A percentile compares a stretch with the other conserved stretches of the same genome.
Conservation (phyloP, 2,888 invertebrate genomes). For the Caenorhabditis sp. region DNA sequence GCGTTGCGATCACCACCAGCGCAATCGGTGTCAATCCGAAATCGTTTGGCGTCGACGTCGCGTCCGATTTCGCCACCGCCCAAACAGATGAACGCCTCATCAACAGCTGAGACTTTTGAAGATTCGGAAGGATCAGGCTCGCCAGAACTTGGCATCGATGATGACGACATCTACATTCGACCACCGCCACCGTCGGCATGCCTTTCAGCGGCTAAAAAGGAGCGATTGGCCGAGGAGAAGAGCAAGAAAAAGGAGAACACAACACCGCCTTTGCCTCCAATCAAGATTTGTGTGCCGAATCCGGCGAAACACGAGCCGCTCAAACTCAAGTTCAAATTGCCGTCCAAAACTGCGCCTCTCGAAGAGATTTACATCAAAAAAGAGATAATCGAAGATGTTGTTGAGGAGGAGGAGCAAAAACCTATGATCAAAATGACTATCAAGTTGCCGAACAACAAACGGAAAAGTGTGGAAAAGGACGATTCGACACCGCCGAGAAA, state of each 20-base stretch:
- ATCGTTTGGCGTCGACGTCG: neutral
- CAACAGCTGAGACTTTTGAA: conserved; percentile 2
- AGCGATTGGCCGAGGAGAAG: neutral
- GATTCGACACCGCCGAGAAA: neutral
- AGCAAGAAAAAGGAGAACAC: conserved; percentile 1
- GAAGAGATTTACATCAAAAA: conserved; percentile 4
- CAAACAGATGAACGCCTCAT: neutral
- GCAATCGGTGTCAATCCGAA: neutral
- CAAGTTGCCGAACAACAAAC: neutral
- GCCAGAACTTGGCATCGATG: conserved; percentile 30
- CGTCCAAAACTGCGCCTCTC: neutral
- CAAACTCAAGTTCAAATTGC: conserved; percentile 25
- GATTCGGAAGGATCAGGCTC: conserved; percentile 41
- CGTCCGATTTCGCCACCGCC: neutral
- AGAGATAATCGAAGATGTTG: neutral
- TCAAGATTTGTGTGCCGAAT: neutral
- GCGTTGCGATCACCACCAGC: conserved; percentile 1
- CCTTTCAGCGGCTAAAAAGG: neutral
- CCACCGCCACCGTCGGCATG: neutral
- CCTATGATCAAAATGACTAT: neutral
- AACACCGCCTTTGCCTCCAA: neutral
- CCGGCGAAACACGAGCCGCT: conserved; percentile 6
- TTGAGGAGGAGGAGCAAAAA: neutral
- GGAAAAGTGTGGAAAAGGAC: neutral
- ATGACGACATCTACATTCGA: conserved; percentile 3